These are phyloP conservation scores for Drosophila lacicola DNA, from an alignment of 2,888 invertebrate species.

Conservation along the genomic window DNA sequence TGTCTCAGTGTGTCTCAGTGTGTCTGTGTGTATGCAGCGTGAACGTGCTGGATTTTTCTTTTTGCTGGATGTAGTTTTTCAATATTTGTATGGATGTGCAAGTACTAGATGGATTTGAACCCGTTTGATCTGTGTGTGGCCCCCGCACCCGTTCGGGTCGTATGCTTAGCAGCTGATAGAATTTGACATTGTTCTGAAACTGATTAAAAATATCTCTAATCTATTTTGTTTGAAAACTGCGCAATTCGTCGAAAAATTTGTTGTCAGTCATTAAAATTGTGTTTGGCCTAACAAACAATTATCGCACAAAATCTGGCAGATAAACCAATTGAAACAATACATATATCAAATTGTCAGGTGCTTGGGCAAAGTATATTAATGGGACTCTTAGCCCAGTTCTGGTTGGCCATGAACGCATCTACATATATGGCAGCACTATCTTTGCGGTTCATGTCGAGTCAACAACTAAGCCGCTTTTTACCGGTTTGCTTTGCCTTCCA, in stretches of 20 bases:
- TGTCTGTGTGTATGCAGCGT: slow-evolving; percentile 1
- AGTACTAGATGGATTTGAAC: slow-evolving; percentile 8
- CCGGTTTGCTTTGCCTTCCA: slow-evolving; percentile 25
- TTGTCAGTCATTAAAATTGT: slow-evolving; percentile 8
- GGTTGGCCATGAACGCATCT: slow-evolving; percentile 11
- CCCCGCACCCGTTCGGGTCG: neutral
- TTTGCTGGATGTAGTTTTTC: slow-evolving; percentile 26
- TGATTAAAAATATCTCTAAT: slow-evolving; percentile 24
- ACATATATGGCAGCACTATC: slow-evolving; percentile 15
- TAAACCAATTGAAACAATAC: neutral
- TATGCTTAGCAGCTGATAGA: slow-evolving; percentile 12
- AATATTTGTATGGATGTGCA: slow-evolving; percentile 7
- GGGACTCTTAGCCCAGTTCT: slow-evolving; percentile 14
- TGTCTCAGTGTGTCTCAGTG: neutral
- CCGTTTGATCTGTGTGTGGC: slow-evolving; percentile 5
- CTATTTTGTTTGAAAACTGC: slow-evolving; percentile 30
- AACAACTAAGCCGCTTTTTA: slow-evolving; percentile 33
- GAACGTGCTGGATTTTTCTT: slow-evolving; percentile 31
- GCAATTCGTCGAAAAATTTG: slow-evolving; percentile 29
- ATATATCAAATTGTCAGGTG: slow-evolving; percentile 1
- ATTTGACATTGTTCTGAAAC: slow-evolving; percentile 32
- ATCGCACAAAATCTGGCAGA: neutral
- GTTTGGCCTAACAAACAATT: slow-evolving; percentile 27
- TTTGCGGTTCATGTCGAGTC: slow-evolving; percentile 43
- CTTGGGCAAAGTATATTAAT: slow-evolving; percentile 5